Evolutionary conservation across 1,140 invertebrate genomes (phyloP), one percentile per base, ranked within the genome.

Genomic region (Paralvinella palmiformis): DNA sequence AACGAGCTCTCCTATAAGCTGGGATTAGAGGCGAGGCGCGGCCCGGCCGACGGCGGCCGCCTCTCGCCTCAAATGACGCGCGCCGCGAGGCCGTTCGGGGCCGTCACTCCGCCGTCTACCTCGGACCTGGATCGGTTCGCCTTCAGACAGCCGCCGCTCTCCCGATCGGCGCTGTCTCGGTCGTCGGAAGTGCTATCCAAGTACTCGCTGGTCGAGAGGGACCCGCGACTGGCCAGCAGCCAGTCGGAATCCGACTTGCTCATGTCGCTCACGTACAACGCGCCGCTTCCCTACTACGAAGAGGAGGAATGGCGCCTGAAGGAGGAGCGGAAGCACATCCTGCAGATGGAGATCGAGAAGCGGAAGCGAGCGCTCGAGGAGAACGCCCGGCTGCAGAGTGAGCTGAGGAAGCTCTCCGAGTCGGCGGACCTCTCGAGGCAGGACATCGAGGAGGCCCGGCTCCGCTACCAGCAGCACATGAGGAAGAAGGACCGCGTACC

Each of bases 281-380:
- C 63, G 20, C 85, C 85, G 2, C 85, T 84, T 0, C 85, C 84
- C 4, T 84, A 84, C 65, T 81, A 81, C 56, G 84, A 84, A 59
- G 81, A 82, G 36, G 79, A 79, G 59, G 83, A 83, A 37, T 36
- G 52, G 20, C 56, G 35, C 10, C 33, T 37, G 63, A 66, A 59
- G 53, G 64, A 66, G 35, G 45, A 55, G 36, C 52, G 56, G 31
- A 62, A 62, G 37, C 27, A 55, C 22, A 65, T 83, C 66, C 83
- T 87, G 50, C 86, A 87, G 72, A 84, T 84, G 13, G 86, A 88
- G 74, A 87, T 87, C 62, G 85, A 85, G 3, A 78, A 85, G 35
- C 73, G 86, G 3, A 79, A 85, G 57, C 81, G 83, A 63, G 85
- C 86, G 70, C 83, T 88, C n/a, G 85, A 86, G 70, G 85, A 86